Conservation (phyloP, 2,888 invertebrate species). For the Tenthredo distinguenda region DNA sequence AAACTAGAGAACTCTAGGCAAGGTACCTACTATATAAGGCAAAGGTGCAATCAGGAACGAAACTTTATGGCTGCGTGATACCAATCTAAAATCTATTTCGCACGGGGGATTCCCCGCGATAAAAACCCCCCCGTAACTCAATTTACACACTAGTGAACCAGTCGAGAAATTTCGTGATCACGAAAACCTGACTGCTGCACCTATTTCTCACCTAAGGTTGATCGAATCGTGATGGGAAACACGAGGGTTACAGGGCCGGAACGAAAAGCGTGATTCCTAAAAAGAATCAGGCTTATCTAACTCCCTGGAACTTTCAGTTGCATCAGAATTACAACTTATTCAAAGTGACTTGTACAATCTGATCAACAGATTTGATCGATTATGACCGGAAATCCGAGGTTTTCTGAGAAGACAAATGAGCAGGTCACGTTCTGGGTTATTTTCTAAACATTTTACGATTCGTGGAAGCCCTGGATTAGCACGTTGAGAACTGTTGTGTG, state of each 20-base stretch:
- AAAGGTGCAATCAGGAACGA: conserved; percentile 19
- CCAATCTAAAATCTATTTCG: conserved; percentile 37
- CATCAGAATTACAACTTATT: neutral
- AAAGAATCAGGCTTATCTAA: neutral
- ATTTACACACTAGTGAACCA: conserved; percentile 10
- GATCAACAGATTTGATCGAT: neutral
- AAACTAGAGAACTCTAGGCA: conserved; percentile 22
- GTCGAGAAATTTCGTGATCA: conserved; percentile 39
- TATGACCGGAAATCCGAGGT: neutral
- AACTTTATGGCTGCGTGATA: conserved; percentile 26
- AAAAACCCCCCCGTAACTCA: neutral
- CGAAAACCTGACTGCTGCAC: conserved; percentile 20
- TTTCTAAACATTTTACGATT: conserved; percentile 2
- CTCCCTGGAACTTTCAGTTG: neutral
- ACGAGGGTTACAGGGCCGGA: conserved; percentile 11
- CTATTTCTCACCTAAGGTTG: conserved; percentile 20
- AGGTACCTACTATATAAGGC: neutral
- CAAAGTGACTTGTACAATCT: neutral
- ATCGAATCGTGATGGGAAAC: conserved; percentile 31
- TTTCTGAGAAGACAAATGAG: neutral
- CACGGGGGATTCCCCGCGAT: neutral
- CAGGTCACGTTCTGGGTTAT: neutral
- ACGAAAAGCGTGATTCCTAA: neutral
- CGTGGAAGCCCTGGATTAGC: conserved; percentile 13
- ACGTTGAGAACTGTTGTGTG: conserved; percentile 27